Evolutionary conservation across 2,797 vertebrate genomes (phyloP).

Genomic region (Taenioides sp.): DNA sequence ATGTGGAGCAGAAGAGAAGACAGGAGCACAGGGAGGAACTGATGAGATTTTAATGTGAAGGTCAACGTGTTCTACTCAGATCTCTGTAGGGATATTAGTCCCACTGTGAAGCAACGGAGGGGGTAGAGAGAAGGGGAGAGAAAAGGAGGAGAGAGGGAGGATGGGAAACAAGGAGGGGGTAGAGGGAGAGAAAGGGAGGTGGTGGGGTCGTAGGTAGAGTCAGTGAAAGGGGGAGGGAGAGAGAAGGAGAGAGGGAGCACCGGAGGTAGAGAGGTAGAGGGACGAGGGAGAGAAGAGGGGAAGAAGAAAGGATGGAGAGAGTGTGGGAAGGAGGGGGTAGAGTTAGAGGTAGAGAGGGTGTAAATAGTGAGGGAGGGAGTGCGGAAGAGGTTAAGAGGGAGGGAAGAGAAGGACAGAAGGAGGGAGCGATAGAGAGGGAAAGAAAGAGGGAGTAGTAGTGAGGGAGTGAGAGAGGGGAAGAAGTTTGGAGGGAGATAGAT

Average conservation of each 20-base stretch:
- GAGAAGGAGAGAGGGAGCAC: not conserved
- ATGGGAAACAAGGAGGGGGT: not conserved
- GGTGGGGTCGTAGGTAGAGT: too few species aligned
- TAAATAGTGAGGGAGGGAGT: too few species aligned
- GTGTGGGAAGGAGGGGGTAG: too few species aligned
- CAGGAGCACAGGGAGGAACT: slow-evolving; percentile 40
- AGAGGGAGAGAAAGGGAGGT: not conserved
- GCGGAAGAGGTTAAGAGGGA: too few species aligned
- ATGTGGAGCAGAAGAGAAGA: slow-evolving; percentile 22
- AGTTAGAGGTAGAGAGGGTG: too few species aligned
- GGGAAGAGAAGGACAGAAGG: too few species aligned
- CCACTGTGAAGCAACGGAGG: slow-evolving; percentile 43
- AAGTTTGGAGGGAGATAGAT: not conserved
- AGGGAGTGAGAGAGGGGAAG: not conserved
- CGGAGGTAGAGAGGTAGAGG: not conserved
- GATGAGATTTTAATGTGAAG: slow-evolving; percentile 78
- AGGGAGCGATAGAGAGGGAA: too few species aligned
- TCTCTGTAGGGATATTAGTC: slow-evolving; percentile 67
- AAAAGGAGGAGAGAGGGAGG: not conserved
- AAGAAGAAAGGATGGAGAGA: too few species aligned
- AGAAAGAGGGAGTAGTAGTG: too few species aligned
- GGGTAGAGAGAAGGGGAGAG: not conserved
- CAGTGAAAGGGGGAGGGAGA: too few species aligned
- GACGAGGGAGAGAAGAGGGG: too few species aligned
- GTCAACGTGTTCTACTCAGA: slow-evolving; percentile 73